Evolutionary conservation across 2,113 vertebrate genomes (phyloP).

Genomic region (Dasypus novemcinctus): DNA sequence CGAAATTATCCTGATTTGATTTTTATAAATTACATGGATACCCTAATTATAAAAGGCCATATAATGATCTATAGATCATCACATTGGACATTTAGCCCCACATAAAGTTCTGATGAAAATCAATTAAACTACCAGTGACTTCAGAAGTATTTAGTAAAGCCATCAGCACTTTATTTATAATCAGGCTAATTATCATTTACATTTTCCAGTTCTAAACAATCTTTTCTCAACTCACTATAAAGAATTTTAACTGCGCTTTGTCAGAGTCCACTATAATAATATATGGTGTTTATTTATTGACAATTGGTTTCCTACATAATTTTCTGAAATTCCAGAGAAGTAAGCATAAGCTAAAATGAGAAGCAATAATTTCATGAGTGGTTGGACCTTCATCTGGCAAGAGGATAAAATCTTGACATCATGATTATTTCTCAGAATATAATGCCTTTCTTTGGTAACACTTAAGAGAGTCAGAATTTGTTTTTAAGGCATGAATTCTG

Average conservation of each 20-base stretch:
- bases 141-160: neutral
- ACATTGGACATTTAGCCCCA: neutral
- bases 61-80: neutral
- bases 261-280: neutral
- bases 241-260: neutral
- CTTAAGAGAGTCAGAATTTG: neutral
- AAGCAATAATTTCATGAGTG: neutral
- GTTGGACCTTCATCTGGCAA: neutral
- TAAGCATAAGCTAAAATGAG: neutral
- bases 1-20: neutral
- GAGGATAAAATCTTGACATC: neutral
- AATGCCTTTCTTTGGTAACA: neutral
- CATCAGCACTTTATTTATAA: neutral
- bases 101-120: neutral
- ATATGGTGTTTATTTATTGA: neutral
- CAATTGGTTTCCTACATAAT: neutral
- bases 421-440: neutral
- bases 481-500: neutral
- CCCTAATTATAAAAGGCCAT: neutral
- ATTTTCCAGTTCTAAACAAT: constrained; percentile 1
- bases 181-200: constrained; percentile 1
- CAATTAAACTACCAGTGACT: neutral
- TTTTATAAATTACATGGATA: neutral
- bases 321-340: neutral
- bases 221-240: neutral